Base-by-base conservation (phyloP, 2,888 invertebrate genomes). In the Eudasyphora cyanicolor region DNA sequence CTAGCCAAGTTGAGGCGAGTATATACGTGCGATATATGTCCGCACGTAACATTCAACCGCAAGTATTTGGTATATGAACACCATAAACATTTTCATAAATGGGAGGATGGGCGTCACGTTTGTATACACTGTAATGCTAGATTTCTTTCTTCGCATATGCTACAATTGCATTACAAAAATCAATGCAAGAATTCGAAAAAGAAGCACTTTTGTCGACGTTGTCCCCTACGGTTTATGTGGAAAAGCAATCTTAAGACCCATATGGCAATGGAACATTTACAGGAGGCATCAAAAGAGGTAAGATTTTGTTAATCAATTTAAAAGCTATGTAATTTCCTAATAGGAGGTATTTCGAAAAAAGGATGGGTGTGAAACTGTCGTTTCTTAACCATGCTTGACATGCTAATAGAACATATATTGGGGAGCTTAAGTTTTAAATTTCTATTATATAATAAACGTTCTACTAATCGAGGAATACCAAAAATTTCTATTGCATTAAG, bases 51-150 rank as follows among this genome's bases (percentile, higher is more conserved):
- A 8, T 89, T 90, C 71, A 75, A 86, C 24, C 88, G 92, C 1
- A 91, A 90, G 76, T 88, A 91, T 80, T 88, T 89, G 83, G 85
- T 91, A 0, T 90, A 88, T 73, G 88, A 89, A 14, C 92, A 92
- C 84, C 91, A 92, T 80, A 80, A 86, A 35, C 86, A 85, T 3
- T 80, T 84, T 7, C 92, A 92, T 76, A 79, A 67, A 2, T 88
- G 93, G 87, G 92, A 93, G 0, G 93, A 94, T 71, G 91, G 93
- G 0, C 93, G 93, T 0, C 90, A 92, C 32, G 91, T 93, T 29
- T 94, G 94, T 84, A 90, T 91, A 35, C 89, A 92, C 19, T 94
- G 94, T 86, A 90, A 92, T 21, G 93, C 93, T 89, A 89, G 93
- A 35, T 94, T 94, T 86, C 93, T 93, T 0, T 92, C 92, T 7